phyloP scores from a whole-genome alignment of 2,888 invertebrate species.

The Barypeithes pellucidus region DNA sequence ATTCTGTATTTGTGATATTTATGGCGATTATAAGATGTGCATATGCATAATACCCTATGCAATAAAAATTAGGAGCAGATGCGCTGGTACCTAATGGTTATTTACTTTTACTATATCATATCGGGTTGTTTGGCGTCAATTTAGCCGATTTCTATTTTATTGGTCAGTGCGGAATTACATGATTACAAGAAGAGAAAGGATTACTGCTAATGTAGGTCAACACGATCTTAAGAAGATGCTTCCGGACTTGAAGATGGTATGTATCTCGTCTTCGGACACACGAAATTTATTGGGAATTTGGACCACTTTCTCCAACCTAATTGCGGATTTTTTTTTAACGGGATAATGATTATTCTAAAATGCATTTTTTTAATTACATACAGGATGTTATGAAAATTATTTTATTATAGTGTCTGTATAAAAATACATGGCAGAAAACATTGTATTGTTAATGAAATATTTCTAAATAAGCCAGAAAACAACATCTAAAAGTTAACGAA shows the following conservation, averaged over 20 bases:
- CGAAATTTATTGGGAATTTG: conserved; percentile 49
- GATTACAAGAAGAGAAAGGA: conserved; percentile 63
- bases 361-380: too few species aligned
- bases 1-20: not conserved
- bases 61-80: conserved; percentile 1
- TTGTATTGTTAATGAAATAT: too few species aligned
- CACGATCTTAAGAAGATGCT: conserved; percentile 56
- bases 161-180: conserved; percentile 60
- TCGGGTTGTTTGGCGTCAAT: conserved; percentile 58
- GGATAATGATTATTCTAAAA: conserved; percentile 28
- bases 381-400: too few species aligned
- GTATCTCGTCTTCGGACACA: conserved; percentile 37
- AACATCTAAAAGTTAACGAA: too few species aligned
- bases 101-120: conserved; percentile 59
- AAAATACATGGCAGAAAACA: too few species aligned
- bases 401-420: too few species aligned
- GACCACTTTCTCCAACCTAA: conserved; percentile 45
- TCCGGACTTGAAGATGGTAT: conserved; percentile 53
- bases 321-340: conserved; percentile 22
- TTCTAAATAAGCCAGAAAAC: too few species aligned
- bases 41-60: conserved; percentile 6
- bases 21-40: not conserved
- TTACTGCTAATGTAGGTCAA: conserved; percentile 59
- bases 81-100: not conserved
- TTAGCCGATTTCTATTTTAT: conserved; percentile 65